Evolutionary conservation across 2,797 vertebrate species (phyloP).

Genomic region (Peromyscus eremicus): DNA sequence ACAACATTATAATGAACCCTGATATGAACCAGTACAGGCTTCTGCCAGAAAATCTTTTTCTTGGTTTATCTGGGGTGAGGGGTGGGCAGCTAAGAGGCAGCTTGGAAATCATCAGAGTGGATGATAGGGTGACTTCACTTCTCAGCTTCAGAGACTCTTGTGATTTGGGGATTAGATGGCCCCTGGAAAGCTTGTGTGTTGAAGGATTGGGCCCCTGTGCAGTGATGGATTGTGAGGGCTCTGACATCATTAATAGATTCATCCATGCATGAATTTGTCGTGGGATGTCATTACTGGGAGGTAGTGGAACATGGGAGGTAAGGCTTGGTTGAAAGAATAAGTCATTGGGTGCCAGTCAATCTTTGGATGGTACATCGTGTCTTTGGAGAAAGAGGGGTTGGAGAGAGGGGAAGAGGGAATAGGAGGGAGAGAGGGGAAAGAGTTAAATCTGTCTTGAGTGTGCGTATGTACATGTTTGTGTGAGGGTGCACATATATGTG

Average conservation of each 20-base stretch:
- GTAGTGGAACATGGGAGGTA: not conserved
- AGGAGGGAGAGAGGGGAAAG: not conserved
- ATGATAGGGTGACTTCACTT: fast-evolving
- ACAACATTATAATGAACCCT: not conserved
- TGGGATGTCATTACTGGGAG: not conserved
- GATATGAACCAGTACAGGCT: fast-evolving
- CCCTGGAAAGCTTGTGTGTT: not conserved
- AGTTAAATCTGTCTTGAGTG: not conserved
- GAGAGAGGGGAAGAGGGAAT: not conserved
- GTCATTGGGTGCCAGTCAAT: not conserved
- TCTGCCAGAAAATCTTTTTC: not conserved
- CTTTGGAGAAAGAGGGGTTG: not conserved
- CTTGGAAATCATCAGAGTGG: no score
- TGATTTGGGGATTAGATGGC: not conserved
- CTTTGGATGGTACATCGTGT: not conserved
- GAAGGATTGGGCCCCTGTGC: not conserved
- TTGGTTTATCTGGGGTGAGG: not conserved
- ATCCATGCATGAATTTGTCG: no score
- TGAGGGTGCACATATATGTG: no score
- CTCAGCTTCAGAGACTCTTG: not conserved
- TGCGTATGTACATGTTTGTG: not conserved
- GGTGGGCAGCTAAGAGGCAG: not conserved
- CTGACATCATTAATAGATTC: not conserved
- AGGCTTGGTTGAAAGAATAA: not conserved
- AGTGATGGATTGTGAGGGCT: not conserved